Conservation (phyloP, 2,797 vertebrate species). For the Hippocampus kuda region DNA sequence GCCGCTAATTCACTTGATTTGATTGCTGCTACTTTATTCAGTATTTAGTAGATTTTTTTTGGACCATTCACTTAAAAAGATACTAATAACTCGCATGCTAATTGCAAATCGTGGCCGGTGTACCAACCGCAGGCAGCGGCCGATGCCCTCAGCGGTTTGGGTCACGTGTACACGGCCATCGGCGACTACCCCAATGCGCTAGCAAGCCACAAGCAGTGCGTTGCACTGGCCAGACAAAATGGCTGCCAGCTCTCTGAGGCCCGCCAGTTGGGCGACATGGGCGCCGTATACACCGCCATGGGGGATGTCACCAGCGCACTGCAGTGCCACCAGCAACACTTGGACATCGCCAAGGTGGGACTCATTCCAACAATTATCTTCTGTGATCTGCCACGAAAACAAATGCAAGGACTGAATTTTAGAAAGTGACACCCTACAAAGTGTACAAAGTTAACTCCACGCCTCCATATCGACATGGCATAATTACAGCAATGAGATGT, state of each 20-base stretch:
- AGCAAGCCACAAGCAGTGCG: constrained; percentile 95
- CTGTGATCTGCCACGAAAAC: neutral
- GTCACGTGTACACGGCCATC: constrained; percentile 92
- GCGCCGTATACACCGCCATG: constrained; percentile 93
- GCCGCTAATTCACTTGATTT: neutral
- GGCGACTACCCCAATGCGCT: constrained; percentile 92
- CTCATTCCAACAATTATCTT: neutral
- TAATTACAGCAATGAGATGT: neutral
- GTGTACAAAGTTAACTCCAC: too few species aligned
- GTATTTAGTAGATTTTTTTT: too few species aligned
- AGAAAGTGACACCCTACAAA: neutral
- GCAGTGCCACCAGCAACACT: constrained; percentile 85
- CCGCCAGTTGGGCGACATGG: constrained; percentile 93
- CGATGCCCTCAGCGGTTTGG: constrained; percentile 86
- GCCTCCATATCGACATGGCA: too few species aligned
- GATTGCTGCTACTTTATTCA: neutral
- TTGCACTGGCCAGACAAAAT: constrained; percentile 84
- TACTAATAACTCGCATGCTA: neutral
- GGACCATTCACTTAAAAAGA: too few species aligned
- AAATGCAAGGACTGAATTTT: neutral
- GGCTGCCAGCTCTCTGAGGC: constrained; percentile 86
- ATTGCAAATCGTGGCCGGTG: neutral
- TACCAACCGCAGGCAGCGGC: constrained; percentile 76
- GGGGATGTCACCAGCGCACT: constrained; percentile 89
- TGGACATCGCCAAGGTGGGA: constrained; percentile 81